Evolutionary conservation across 2,797 vertebrate genomes (phyloP).

Genomic region (Phataginus tetradactyla): DNA sequence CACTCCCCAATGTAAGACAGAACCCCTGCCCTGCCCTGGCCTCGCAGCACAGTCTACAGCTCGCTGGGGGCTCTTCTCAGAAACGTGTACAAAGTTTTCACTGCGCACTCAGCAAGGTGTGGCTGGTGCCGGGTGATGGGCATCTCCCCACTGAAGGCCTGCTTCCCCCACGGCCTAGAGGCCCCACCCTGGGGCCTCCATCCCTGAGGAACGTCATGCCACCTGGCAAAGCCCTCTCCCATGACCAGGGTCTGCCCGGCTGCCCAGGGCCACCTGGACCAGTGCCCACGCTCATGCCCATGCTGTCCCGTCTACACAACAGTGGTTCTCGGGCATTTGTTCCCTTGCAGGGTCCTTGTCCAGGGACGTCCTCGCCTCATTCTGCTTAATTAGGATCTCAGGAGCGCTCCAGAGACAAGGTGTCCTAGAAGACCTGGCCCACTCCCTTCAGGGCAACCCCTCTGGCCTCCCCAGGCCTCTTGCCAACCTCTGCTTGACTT

Average conservation of each 20-base stretch:
- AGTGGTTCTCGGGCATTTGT: not conserved
- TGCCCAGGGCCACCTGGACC: not conserved
- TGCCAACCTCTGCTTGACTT: rapidly evolving
- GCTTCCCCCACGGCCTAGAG: not conserved
- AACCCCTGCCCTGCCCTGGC: not conserved
- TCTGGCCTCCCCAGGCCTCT: rapidly evolving
- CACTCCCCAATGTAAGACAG: rapidly evolving
- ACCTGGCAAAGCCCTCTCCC: too few species aligned
- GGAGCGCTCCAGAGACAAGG: not conserved
- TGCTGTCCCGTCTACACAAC: rapidly evolving
- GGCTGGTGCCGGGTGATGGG: rapidly evolving
- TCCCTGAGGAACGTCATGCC: rapidly evolving
- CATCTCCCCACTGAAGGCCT: not conserved
- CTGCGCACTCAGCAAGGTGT: rapidly evolving
- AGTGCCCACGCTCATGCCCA: not conserved
- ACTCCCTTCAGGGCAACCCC: not conserved
- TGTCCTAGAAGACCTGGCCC: not conserved
- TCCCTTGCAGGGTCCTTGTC: rapidly evolving
- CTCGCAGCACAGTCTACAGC: not conserved
- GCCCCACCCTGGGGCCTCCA: not conserved
- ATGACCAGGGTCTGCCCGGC: too few species aligned
- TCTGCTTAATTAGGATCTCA: too few species aligned
- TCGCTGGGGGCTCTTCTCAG: not conserved
- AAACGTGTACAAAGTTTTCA: rapidly evolving
- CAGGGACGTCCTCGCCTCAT: not conserved